phyloP scores from a whole-genome alignment of 2,113 vertebrate genomes.

The Rhynchomys soricoides region DNA sequence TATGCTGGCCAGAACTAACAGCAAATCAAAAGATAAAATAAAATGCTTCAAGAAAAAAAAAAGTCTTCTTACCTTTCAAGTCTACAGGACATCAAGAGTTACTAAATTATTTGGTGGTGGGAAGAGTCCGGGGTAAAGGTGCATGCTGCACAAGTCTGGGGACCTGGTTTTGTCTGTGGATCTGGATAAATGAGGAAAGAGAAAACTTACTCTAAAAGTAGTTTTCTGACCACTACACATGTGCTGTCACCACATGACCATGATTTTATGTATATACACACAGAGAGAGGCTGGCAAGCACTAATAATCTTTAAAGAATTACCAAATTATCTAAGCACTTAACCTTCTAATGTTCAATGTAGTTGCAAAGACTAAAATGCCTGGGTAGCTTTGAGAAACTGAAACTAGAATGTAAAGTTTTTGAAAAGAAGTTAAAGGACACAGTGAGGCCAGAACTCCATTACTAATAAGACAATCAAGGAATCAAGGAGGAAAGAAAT shows the following conservation, averaged over 20 bases:
- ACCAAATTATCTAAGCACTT: neutral
- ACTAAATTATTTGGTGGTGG: neutral
- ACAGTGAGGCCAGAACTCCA: neutral
- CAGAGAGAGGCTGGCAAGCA: neutral
- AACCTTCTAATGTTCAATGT: neutral
- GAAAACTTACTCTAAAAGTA: neutral
- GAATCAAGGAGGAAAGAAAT: neutral
- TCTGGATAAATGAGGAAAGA: neutral
- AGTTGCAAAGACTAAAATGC: neutral
- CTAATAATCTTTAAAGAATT: neutral
- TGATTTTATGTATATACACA: neutral
- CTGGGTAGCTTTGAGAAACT: neutral
- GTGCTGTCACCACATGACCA: too few relatives aligned
- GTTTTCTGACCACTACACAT: neutral
- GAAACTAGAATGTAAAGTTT: neutral
- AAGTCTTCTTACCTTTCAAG: neutral
- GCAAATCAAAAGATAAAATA: neutral
- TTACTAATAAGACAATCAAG: neutral
- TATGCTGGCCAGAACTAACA: neutral
- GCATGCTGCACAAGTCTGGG: too few relatives aligned
- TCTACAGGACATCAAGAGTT: conserved; percentile 31
- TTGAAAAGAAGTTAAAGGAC: neutral
- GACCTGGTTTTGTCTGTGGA: neutral
- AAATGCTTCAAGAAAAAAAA: conserved; percentile 4
- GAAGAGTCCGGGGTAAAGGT: neutral